Evolutionary conservation across 2,797 vertebrate species (phyloP).

Genomic region (Pangasius djambal): DNA sequence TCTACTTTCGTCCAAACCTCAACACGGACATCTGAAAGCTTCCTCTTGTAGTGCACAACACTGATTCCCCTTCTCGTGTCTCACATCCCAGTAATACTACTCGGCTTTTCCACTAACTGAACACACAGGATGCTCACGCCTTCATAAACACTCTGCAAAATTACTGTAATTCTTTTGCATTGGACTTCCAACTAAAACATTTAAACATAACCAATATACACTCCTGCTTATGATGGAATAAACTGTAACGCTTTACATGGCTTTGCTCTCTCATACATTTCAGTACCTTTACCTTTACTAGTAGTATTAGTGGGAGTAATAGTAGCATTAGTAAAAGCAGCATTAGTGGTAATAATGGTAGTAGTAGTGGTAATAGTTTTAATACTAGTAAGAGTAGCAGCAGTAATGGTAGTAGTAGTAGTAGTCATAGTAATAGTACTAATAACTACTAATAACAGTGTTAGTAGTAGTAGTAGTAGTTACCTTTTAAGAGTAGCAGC

Average conservation of each 20-base stretch:
- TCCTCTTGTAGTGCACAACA: background rate
- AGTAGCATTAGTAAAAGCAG: background rate
- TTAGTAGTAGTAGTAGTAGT: no score
- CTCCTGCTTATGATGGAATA: background rate
- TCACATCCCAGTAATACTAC: background rate
- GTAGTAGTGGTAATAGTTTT: background rate
- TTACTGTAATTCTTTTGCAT: background rate
- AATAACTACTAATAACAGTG: background rate
- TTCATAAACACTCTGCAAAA: background rate
- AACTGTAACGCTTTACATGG: background rate
- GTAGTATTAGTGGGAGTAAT: background rate
- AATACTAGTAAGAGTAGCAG: background rate
- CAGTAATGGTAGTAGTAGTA: background rate
- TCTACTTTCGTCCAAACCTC: background rate
- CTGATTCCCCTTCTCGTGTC: background rate
- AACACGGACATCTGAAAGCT: background rate
- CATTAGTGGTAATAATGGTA: background rate
- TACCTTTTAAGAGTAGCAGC: background rate
- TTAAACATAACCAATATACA: background rate
- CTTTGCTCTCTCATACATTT: background rate
- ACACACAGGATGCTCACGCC: background rate
- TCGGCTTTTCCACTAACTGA: background rate
- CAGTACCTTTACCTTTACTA: background rate
- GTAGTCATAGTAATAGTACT: background rate
- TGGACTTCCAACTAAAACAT: background rate